A percentile compares a stretch with the other conserved stretches of the same genome.
These are phyloP conservation scores for Escarpia spicata DNA, from an alignment of 2,888 invertebrate genomes.

Conservation along the genomic window DNA sequence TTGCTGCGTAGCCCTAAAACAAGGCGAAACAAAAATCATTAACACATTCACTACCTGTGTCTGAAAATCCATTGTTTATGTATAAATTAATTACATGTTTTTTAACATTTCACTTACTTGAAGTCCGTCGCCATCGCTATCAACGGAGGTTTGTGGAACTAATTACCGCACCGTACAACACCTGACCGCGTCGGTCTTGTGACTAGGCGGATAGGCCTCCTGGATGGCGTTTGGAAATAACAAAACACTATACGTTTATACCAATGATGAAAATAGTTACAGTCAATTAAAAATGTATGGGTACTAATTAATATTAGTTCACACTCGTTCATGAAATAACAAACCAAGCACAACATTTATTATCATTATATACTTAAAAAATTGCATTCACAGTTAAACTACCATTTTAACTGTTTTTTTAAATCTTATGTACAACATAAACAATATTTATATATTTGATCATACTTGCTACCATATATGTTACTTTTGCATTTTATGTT, in stretches of 20 bases:
- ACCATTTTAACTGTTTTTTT: too few relatives aligned
- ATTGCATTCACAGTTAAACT: too few relatives aligned
- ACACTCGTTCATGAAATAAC: too few relatives aligned
- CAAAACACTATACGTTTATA: background rate
- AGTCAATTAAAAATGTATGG: too few relatives aligned
- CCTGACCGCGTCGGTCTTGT: background rate
- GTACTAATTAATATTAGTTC: too few relatives aligned
- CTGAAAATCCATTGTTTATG: background rate
- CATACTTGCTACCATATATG: too few relatives aligned
- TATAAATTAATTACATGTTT: background rate
- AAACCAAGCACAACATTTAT: too few relatives aligned
- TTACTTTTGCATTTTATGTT: too few relatives aligned
- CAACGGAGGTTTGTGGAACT: background rate
- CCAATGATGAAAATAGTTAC: too few relatives aligned
- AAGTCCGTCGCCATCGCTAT: background rate
- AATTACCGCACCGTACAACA: constrained; percentile 3
- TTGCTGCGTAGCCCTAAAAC: constrained; percentile 77
- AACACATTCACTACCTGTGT: background rate
- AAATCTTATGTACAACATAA: too few relatives aligned
- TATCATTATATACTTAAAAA: too few relatives aligned
- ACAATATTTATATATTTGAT: too few relatives aligned
- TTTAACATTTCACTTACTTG: background rate
- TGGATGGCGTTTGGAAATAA: background rate
- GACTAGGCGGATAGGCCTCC: background rate
- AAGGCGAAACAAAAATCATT: constrained; percentile 22